Evolutionary conservation across 2,113 vertebrate genomes (phyloP), one percentile per base, ranked within the genome.

Genomic region (Sprattus sprattus): DNA sequence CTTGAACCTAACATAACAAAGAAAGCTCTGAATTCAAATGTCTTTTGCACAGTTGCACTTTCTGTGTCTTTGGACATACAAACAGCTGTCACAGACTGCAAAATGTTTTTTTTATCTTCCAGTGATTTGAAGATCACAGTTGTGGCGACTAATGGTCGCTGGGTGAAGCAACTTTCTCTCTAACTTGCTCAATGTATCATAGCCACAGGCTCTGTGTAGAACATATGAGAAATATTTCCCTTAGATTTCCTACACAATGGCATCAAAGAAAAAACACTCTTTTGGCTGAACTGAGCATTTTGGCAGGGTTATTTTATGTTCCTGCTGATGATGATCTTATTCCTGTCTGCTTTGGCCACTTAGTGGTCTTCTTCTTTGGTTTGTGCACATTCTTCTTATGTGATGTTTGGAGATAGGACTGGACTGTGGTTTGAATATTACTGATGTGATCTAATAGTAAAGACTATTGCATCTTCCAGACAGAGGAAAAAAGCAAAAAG

Each of bases 61-160:
- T 64, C 3, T 39, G 39, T 2, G 64, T 67, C 71, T 32, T 78
- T 28, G 15, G 25, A 78, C 71, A 78, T 39, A 78, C 71, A 78
- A 78, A 39, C 71, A 78, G 44, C 28, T 78, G 71, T 78, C 71
- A 28, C 4, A 3, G 71, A 60, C 54, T 20, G 5, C 1, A 60
- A 60, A 32, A 32, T 28, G 64, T 10, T 39, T 39, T 39, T 39
- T 39, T 78, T 39, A 78, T 78, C 71, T 78, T 32, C 25, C 28
- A 78, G 32, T 39, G 71, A 78, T 39, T 4, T 15, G 15, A 32
- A 78, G 32, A 11, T 16, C 28, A 32, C 67, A 78, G 13, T 32
- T 16, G 28, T 11, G 87, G 90, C 91, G 89, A 54, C 91, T 95
- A 93, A 94, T 94, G 92, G 92, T 90, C 91, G 89, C 90, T 93